Percentiles rank a stretch among this genome's conserved stretches.
phyloP scores from a whole-genome alignment of 2,797 vertebrate species.

The Acropternis orthonyx region DNA sequence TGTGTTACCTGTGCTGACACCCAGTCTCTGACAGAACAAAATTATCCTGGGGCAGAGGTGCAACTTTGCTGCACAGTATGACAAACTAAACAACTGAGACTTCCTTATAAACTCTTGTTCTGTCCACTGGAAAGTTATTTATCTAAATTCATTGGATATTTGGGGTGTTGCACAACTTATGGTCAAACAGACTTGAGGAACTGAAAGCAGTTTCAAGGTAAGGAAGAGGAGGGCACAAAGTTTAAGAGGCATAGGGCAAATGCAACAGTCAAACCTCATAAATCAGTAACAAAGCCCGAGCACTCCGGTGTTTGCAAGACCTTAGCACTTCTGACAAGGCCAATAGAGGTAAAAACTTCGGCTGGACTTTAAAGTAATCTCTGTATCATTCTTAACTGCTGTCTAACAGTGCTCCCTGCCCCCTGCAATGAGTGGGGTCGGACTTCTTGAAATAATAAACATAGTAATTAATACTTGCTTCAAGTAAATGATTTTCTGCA shows the following conservation, averaged over 20 bases:
- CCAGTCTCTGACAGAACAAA: background rate
- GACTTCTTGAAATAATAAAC: background rate
- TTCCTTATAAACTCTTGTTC: background rate
- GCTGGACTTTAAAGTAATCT: background rate
- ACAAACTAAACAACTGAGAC: background rate
- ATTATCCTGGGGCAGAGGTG: background rate
- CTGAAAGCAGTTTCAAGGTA: background rate
- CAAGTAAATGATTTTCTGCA: background rate
- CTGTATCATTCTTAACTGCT: background rate
- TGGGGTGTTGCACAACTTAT: background rate
- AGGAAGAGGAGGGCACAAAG: background rate
- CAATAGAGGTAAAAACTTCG: background rate
- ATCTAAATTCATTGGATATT: background rate
- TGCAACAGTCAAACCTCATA: background rate
- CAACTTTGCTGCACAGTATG: background rate
- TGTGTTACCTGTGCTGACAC: background rate
- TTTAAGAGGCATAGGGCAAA: background rate
- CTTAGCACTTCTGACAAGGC: background rate
- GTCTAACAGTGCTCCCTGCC: background rate
- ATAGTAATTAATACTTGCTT: background rate
- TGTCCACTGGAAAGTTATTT: background rate
- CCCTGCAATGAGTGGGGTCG: fast-evolving
- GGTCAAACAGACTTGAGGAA: background rate
- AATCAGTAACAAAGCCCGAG: background rate
- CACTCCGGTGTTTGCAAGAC: background rate